These are phyloP conservation scores for Ovis canadensis DNA, from an alignment of 2,113 vertebrate genomes.

Conservation along the genomic window DNA sequence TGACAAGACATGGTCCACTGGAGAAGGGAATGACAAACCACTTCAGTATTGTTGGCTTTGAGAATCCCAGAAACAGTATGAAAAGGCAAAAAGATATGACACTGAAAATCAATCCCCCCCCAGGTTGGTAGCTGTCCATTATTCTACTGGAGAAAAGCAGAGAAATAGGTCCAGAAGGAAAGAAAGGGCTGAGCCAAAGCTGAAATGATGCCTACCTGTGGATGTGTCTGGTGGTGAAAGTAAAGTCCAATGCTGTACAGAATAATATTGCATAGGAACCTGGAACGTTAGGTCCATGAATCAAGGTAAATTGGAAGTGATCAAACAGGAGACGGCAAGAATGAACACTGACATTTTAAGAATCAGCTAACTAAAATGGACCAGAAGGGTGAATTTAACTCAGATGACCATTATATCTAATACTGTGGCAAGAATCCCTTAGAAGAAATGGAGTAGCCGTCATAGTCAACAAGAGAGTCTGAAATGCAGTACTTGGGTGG, in stretches of 20 bases:
- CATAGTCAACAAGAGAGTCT: fast-evolving
- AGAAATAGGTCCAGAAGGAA: background rate
- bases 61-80: background rate
- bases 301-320: background rate
- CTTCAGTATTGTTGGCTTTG: background rate
- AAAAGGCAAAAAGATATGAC: background rate
- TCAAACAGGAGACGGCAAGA: background rate
- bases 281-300: background rate
- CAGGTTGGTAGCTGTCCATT: background rate
- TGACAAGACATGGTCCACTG: background rate
- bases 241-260: background rate
- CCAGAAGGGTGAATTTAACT: background rate
- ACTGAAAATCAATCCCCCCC: background rate
- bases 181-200: background rate
- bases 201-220: background rate
- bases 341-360: background rate
- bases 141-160: background rate
- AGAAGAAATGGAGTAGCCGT: background rate
- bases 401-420: background rate
- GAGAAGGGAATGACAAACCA: background rate
- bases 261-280: background rate
- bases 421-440: background rate
- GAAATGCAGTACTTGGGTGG: background rate
- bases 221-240: background rate
- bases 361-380: background rate